phyloP scores from a whole-genome alignment of 1,140 invertebrate species.

The Portunus trituberculatus region DNA sequence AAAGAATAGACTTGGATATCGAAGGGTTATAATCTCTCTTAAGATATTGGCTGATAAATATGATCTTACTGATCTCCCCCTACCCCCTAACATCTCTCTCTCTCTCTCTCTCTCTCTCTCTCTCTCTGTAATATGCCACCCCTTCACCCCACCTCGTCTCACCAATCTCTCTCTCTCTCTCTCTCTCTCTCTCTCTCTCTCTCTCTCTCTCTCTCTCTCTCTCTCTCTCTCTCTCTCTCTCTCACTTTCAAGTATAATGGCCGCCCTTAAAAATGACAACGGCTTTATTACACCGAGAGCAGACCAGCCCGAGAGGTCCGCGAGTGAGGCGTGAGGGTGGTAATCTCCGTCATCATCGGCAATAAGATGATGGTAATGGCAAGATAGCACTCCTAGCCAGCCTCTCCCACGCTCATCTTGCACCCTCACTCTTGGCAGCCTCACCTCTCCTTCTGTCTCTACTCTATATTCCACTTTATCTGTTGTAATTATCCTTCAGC shows the following conservation, averaged over 20 bases:
- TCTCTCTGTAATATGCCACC: too few relatives aligned
- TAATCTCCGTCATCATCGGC: conserved; percentile 2
- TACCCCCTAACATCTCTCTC: neutral
- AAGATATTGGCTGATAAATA: conserved; percentile 1
- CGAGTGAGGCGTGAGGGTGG: neutral
- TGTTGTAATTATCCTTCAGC: too few relatives aligned
- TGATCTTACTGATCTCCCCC: neutral
- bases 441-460: too few relatives aligned
- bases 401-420: neutral
- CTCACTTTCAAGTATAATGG: too few relatives aligned
- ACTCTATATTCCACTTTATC: too few relatives aligned
- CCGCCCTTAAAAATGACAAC: neutral
- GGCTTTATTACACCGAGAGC: neutral
- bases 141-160: neutral
- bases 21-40: neutral
- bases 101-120: conserved; percentile 9
- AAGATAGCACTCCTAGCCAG: neutral
- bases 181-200: conserved; percentile 22
- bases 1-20: neutral
- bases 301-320: neutral
- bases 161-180: conserved; percentile 8
- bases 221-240: too few relatives aligned
- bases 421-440: neutral
- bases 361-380: neutral
- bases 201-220: neutral